Evolutionary conservation across 35 echinoderm and acorn worm genomes (phyloP), one percentile per base, ranked within the genome.

Genomic region (Hemicentrotus pulcherrimus): DNA sequence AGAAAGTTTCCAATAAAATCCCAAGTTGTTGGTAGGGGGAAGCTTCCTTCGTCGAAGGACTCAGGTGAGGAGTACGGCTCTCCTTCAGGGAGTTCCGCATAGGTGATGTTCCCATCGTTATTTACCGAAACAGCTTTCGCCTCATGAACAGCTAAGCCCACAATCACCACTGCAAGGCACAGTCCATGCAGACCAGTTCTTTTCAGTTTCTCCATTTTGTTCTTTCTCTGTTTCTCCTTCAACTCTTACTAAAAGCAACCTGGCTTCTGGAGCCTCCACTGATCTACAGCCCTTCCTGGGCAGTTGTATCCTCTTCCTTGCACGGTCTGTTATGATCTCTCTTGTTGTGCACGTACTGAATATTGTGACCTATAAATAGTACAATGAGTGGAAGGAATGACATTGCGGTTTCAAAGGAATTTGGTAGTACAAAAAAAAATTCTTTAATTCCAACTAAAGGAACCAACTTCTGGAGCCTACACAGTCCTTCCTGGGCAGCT

Each of bases 11-110:
- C 91, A 46, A 97, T 95, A 33, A 86, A 91, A 94, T 92, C 71
- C 96, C 96, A 97, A 46, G 94, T 97, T 33, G 94, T 95, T 15
- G 93, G 89, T 15, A 97, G 48, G 16, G 96, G 96, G 78, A 95
- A 95, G n/a, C 31, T 18, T 8, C 94, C 96, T 32, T 92, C 94
- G 78, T 97, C 96, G 32, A 92, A 97, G 2, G 91, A 32, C 16
- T 9, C 32, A 0, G 48, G 94, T 48, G 91, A 24, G 28, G 90
- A 86, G 90, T 97, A 97, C 1, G 24, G 6, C 31, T 88, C 4
- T 10, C 96, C 96, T 88, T 65, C 47, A 33, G 96, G 96, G 19
- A 97, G 91, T 30, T 70, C 60, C 31, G 31, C 94, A 48, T 78
- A 97, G 1, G 96, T 97, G 46, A 97, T 95, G 32, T 48, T 94